Base-by-base conservation (phyloP, 2,113 vertebrate genomes). In the Xiphorhynchus elegans region DNA sequence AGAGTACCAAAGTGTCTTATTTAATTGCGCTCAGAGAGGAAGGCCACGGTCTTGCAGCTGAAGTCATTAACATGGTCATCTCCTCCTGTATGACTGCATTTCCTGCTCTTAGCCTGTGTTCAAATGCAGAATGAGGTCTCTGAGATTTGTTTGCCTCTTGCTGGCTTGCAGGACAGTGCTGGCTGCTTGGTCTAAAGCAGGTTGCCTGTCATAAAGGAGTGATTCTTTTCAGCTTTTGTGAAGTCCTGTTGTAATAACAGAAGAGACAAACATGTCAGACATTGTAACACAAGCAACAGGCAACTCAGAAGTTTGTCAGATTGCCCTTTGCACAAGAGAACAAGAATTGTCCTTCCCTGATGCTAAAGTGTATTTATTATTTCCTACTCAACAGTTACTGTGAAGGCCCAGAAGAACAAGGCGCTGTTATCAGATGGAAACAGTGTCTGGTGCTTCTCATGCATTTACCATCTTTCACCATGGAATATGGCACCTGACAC, bases 321-420 rank as follows among this genome's bases (percentile, higher is more conserved):
- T 58, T 2, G 7, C 13, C 8, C 28, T 60, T 83, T 81, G 46
- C 11, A 11, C 28, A 40, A 44, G 16, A 77, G 39, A 77, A 49
- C 19, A 58, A 70, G 10, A 62, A 70, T 13, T 28, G 3, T 1
- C n/a, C 13, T 33, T 18, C 24, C 5, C 11, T 0, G 0, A 8
- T 31, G 10, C 23, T 62, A 7, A 84, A 44, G 15, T 2, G 0
- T 37, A 47, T 83, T 79, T 87, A 23, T 72, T 90, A 40, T 84
- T 85, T 94, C 67, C 62, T 79, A 19, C 28, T 62, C 24, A 6
- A 16, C 17, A 6, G 6, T 74, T 74, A 37, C 8, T 89, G 37
- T 58, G 49, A 53, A 70, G 47, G 37, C 33, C 42, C 74, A 59
- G 76, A 68, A 33, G 3, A 81, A 29, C 2, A 9, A 81, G 29